phyloP scores from a whole-genome alignment of 2,113 vertebrate genomes.

The Colossoma macropomum region DNA sequence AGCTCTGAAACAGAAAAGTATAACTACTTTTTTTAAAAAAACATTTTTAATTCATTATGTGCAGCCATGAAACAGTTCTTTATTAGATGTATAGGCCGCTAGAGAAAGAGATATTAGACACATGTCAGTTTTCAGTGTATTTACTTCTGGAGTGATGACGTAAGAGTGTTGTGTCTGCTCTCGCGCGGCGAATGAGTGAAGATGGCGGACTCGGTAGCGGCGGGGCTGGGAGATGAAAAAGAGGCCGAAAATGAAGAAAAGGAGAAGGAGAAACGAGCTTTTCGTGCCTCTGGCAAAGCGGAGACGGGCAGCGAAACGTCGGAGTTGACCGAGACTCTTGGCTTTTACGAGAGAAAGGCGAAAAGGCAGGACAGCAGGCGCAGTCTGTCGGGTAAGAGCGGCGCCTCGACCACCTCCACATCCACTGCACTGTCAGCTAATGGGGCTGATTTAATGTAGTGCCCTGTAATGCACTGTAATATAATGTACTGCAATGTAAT shows the following conservation, averaged over 20 bases:
- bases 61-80: no score
- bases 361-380: conserved; percentile 66
- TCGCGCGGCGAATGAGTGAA: conserved; percentile 71
- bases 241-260: conserved; percentile 76
- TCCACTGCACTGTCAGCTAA: conserved; percentile 19
- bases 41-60: no score
- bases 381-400: conserved; percentile 78
- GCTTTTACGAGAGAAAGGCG: conserved; percentile 73
- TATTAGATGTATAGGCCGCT: no score
- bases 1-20: no score
- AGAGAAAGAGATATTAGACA: background rate
- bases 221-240: conserved; percentile 76
- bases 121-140: conserved; percentile 31
- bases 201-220: conserved; percentile 81
- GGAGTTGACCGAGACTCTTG: conserved; percentile 71
- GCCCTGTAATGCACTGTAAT: background rate
- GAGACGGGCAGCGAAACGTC: conserved; percentile 57
- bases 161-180: conserved; percentile 59
- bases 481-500: no score
- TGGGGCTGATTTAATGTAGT: background rate
- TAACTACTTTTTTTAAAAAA: no score
- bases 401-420: background rate
- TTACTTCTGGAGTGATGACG: conserved; percentile 59
- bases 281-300: background rate
- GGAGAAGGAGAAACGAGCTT: conserved; percentile 56